phyloP scores from a whole-genome alignment of 2,888 invertebrate species.

The Scaptomyza caliginosa region DNA sequence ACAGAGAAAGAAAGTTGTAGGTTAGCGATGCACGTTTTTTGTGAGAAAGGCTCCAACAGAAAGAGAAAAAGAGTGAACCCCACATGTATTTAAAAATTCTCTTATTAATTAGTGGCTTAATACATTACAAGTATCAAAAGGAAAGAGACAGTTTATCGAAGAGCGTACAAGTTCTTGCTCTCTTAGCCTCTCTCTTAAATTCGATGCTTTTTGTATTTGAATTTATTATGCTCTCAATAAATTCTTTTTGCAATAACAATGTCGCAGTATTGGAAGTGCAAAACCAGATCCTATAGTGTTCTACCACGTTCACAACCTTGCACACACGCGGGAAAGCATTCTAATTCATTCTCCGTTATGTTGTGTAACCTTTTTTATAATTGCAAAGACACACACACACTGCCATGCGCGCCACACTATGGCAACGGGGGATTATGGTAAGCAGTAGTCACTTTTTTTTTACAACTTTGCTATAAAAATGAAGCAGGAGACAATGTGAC shows the following conservation, averaged over 20 bases:
- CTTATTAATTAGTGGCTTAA: slow-evolving; percentile 34
- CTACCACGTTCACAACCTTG: too few relatives aligned
- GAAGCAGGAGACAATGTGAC: slow-evolving; percentile 49
- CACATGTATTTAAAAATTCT: not conserved
- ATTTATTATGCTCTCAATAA: not conserved
- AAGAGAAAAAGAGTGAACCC: slow-evolving; percentile 13
- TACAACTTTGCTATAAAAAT: slow-evolving; percentile 14
- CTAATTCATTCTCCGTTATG: slow-evolving; percentile 24
- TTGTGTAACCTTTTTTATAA: slow-evolving; percentile 39
- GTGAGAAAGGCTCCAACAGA: slow-evolving; percentile 22
- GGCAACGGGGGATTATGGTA: slow-evolving; percentile 18
- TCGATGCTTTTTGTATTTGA: not conserved
- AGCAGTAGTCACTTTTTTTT: slow-evolving; percentile 18
- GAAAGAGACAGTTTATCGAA: slow-evolving; percentile 20
- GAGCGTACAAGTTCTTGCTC: not conserved
- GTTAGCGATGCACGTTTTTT: not conserved
- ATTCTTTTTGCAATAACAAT: slow-evolving; percentile 25
- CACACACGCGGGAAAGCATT: not conserved
- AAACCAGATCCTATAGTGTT: slow-evolving; percentile 37
- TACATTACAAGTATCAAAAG: not conserved
- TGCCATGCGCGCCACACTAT: slow-evolving; percentile 10
- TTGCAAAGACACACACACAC: slow-evolving; percentile 33
- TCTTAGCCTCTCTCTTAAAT: not conserved
- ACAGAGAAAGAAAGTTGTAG: too few relatives aligned
- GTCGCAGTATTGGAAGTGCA: slow-evolving; percentile 28